phyloP scores from a whole-genome alignment of 2,888 invertebrate species.

The Cantharis lateralis region DNA sequence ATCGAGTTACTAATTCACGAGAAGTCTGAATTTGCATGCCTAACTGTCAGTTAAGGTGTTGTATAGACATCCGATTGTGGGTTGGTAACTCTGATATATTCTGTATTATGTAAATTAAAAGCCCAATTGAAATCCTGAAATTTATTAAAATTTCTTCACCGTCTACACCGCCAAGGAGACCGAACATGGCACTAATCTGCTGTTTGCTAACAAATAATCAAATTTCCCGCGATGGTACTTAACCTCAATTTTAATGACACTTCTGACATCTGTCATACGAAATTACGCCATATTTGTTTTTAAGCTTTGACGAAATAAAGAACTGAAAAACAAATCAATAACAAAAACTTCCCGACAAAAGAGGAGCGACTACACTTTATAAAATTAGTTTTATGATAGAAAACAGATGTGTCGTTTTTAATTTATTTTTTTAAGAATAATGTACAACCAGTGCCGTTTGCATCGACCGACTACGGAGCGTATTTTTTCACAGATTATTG shows the following conservation, averaged over 20 bases:
- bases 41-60: conserved; percentile 22
- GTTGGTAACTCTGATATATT: conserved; percentile 12
- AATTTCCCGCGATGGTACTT: neutral
- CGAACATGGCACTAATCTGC: neutral
- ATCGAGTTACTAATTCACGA: conserved; percentile 11
- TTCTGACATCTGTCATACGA: neutral
- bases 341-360: neutral
- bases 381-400: conserved; percentile 16
- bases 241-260: neutral
- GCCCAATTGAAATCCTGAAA: conserved; percentile 4
- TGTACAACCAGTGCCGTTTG: neutral
- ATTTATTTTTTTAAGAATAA: neutral
- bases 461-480: neutral
- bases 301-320: neutral
- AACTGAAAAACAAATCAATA: neutral
- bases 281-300: neutral
- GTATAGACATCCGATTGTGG: conserved; percentile 24
- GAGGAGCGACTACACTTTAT: conserved; percentile 7
- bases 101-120: conserved; percentile 20
- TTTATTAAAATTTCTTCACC: neutral
- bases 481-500: neutral
- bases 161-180: neutral
- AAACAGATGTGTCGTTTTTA: conserved; percentile 12
- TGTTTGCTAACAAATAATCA: neutral
- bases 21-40: conserved; percentile 18